Evolutionary conservation across 2,797 vertebrate species (phyloP), one percentile per base, ranked within the genome.

Genomic region (Clarias platycephalus): DNA sequence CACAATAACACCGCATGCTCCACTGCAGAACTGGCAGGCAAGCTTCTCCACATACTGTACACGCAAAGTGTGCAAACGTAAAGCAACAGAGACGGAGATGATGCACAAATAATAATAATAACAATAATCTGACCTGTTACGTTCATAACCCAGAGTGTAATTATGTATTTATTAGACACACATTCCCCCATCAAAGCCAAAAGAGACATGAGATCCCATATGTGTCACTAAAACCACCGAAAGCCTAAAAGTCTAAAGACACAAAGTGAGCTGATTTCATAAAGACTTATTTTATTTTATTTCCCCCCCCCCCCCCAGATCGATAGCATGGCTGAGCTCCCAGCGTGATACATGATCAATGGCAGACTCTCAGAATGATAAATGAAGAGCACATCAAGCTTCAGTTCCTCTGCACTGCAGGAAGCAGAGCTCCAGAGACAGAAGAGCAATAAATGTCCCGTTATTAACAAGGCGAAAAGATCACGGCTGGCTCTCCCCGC

Each of bases 281-380:
- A 76, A 85, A 86, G 80, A 81, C 68, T 49, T 85, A 55, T 85
- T 83, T 60, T 79, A 62, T 83, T 80, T 81, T 34, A 34, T 34
- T 34, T 2, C 2, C 2, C 2, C 2, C 2, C 34, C 34, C 34
- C 34, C 34, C 34, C 37, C 49, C 62, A 82, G 88, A 91, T 92
- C 87, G 58, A 94, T 93, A 88, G 75, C 82, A 85, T 83, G 79
- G 71, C 87, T 79, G 57, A 86, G 86, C 68, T 81, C 86, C 80
- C 88, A 84, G 87, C 83, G 77, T 93, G 91, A 91, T 91, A 84
- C 91, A 90, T 91, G 91, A 94, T 93, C 91, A 89, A 92, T 92
- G 87, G 81, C 5, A 87, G 91, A 87, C 90, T 90, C 93, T 92
- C 92, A 91, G 86, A 83, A 90, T 89, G 90, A 92, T 84, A 86